Conservation (phyloP, 2,113 vertebrate species). For the Syngnathoides biaculeatus region DNA sequence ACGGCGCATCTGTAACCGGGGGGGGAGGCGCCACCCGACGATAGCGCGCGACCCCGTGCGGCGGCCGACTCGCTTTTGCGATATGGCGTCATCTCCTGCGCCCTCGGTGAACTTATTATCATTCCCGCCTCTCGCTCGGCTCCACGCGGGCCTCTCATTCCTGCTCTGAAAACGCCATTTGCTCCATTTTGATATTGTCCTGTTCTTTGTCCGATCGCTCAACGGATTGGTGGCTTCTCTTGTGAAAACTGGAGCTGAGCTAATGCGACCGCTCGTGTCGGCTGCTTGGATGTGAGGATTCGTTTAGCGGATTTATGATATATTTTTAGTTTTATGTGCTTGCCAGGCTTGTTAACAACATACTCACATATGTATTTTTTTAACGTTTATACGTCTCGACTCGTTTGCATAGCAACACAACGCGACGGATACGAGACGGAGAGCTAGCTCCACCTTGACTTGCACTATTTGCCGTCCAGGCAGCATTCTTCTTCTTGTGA, state of each 20-base stretch:
- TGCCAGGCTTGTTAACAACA: no score
- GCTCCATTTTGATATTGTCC: slow-evolving; percentile 37
- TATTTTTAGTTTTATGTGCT: no score
- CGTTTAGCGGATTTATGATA: no score
- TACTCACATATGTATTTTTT: no score
- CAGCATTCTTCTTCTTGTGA: no score
- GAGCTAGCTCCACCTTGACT: no score
- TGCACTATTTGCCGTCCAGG: no score
- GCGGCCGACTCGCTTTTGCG: slow-evolving; percentile 27
- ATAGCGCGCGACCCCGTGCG: slow-evolving; percentile 24
- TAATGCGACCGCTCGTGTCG: background rate
- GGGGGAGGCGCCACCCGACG: slow-evolving; percentile 23
- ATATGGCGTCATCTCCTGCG: slow-evolving; percentile 16
- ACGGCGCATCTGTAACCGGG: slow-evolving; percentile 17
- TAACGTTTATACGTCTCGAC: no score
- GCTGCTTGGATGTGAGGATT: background rate
- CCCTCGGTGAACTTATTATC: slow-evolving; percentile 23
- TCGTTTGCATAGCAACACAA: no score
- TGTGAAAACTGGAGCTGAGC: slow-evolving; percentile 10
- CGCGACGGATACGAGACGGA: no score
- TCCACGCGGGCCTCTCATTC: slow-evolving; percentile 29
- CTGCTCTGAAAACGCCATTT: slow-evolving; percentile 39
- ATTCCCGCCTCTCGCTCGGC: slow-evolving; percentile 47
- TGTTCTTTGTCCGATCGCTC: slow-evolving; percentile 54
- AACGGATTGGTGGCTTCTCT: slow-evolving; percentile 43